A percentile compares a stretch with the other conserved stretches of the same genome.
phyloP scores from a whole-genome alignment of 2,888 invertebrate genomes.

The Axea sp. region DNA sequence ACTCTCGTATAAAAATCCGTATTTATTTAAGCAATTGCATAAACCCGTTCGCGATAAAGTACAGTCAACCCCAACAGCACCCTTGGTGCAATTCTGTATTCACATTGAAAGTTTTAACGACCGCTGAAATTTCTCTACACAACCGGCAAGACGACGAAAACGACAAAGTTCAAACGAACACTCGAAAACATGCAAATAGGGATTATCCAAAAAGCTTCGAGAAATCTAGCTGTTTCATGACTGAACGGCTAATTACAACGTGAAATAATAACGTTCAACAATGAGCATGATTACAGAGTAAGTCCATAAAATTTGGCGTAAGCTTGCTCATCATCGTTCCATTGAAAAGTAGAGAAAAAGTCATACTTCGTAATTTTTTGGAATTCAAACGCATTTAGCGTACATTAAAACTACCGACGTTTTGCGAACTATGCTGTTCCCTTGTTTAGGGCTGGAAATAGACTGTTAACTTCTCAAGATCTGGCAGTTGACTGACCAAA shows the following conservation, averaged over 20 bases:
- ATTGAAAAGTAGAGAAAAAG: no score
- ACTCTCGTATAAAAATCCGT: constrained; percentile 70
- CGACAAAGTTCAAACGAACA: constrained; percentile 51
- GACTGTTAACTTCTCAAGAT: no score
- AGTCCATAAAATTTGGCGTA: no score
- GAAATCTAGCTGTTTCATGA: constrained; percentile 13
- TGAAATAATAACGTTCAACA: no score
- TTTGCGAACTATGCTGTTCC: no score
- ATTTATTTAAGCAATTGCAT: constrained; percentile 45
- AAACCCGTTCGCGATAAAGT: constrained; percentile 8
- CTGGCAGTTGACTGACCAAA: no score
- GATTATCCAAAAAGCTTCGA: constrained; percentile 41
- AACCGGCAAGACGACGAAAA: constrained; percentile 17
- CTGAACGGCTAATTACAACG: constrained; percentile 8
- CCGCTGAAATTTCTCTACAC: constrained; percentile 49
- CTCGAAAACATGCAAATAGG: constrained; percentile 57
- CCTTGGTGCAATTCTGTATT: constrained; percentile 26
- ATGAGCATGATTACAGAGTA: no score
- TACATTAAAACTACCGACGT: no score
- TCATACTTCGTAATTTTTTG: no score
- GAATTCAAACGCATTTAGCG: no score
- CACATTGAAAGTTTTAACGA: constrained; percentile 59
- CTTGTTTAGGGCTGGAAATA: no score
- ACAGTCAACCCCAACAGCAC: constrained; percentile 13
- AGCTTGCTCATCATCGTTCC: no score